phyloP scores from a whole-genome alignment of 2,113 vertebrate species.

The Pluvianellus socialis region DNA sequence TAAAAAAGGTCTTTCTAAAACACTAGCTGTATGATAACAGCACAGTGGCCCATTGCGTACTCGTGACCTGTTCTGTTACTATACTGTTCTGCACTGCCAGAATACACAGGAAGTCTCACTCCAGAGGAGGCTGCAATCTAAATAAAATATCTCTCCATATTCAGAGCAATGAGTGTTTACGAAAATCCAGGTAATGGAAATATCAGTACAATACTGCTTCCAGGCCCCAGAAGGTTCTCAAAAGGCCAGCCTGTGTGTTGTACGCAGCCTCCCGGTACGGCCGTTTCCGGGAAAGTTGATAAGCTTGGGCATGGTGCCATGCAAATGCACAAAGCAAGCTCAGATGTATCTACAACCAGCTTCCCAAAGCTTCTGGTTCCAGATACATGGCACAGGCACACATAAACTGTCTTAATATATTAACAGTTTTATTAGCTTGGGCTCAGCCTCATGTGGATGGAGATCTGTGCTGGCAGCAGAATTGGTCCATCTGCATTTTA shows the following conservation, averaged over 20 bases:
- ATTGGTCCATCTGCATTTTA: not conserved
- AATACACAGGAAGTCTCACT: not conserved
- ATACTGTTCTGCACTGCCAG: not conserved
- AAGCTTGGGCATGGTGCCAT: not conserved
- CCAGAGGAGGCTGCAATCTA: not conserved
- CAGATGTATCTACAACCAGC: not conserved
- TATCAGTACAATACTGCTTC: not conserved
- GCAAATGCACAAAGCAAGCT: not conserved
- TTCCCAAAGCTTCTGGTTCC: not conserved
- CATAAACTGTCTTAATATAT: not conserved
- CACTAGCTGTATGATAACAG: not conserved
- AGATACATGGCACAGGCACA: not conserved
- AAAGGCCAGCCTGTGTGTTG: not conserved
- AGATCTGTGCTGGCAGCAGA: not conserved
- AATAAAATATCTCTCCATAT: not conserved
- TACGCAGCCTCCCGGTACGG: not conserved
- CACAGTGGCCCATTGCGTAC: not conserved
- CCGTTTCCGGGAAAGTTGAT: not conserved
- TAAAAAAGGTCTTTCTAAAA: not conserved
- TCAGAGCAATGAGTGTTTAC: not conserved
- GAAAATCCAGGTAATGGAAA: not conserved
- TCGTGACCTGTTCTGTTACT: not conserved
- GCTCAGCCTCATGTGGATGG: not conserved
- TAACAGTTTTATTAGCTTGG: not conserved
- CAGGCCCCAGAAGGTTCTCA: not conserved